phyloP scores from a whole-genome alignment of 2,113 vertebrate genomes.

The Boulengeromyrus knoepffleri region DNA sequence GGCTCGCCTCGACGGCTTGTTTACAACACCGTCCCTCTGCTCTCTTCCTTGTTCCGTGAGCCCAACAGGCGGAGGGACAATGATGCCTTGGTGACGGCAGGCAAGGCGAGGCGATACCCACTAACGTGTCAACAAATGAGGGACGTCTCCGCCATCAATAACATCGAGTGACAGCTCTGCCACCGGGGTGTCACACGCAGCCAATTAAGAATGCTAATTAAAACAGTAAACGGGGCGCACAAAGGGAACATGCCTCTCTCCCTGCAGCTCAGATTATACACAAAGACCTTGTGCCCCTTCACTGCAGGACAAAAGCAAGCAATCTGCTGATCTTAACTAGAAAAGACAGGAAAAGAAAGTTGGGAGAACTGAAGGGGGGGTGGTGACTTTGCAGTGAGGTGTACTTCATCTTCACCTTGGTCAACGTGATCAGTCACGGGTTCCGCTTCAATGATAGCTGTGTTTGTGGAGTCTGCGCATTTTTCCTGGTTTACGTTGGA shows the following conservation, averaged over 20 bases:
- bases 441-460: not conserved
- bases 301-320: constrained; percentile 42
- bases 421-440: not conserved
- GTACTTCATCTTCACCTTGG: not conserved
- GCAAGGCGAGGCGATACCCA: constrained; percentile 39
- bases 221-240: constrained; percentile 71
- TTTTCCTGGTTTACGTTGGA: not conserved
- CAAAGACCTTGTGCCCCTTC: constrained; percentile 44
- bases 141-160: constrained; percentile 62
- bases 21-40: constrained; percentile 57
- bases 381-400: not conserved
- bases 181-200: constrained; percentile 78
- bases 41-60: constrained; percentile 36
- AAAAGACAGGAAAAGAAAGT: constrained; percentile 14
- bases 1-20: constrained; percentile 50
- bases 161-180: constrained; percentile 63
- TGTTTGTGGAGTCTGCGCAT: not conserved
- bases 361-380: not conserved
- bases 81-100: constrained; percentile 43
- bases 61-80: constrained; percentile 43
- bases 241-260: constrained; percentile 51
- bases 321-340: constrained; percentile 14
- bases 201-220: constrained; percentile 98
- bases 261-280: constrained; percentile 37
- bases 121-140: constrained; percentile 64